A percentile compares a stretch with the other conserved stretches of the same genome.
Evolutionary conservation across 2,888 invertebrate genomes (phyloP).

Genomic region (Melitaea athalia): DNA sequence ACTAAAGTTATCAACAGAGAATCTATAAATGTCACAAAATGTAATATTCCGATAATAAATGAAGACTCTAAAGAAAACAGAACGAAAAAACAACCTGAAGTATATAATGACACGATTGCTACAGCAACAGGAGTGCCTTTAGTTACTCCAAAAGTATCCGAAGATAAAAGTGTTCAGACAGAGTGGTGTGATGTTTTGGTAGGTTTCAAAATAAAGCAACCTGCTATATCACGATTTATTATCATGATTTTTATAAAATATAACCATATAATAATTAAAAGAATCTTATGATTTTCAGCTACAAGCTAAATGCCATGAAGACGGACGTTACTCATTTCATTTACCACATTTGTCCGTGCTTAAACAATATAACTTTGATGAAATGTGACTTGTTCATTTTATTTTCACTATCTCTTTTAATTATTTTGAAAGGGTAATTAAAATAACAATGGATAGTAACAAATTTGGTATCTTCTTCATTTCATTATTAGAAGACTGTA

Average conservation of each 20-base stretch:
- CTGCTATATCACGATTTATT: background rate
- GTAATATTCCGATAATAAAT: constrained; percentile 22
- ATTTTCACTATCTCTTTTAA: background rate
- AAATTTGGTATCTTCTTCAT: background rate
- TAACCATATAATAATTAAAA: no score
- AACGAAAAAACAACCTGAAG: background rate
- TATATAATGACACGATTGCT: background rate
- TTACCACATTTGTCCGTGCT: constrained; percentile 59
- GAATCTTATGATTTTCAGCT: constrained; percentile 51
- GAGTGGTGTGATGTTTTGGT: constrained; percentile 62
- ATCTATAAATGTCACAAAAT: constrained; percentile 12
- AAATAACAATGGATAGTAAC: constrained; percentile 10
- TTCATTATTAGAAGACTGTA: constrained; percentile 29
- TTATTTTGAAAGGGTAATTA: constrained; percentile 10
- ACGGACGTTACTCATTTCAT: constrained; percentile 63
- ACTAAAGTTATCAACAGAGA: constrained; percentile 10
- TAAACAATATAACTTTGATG: constrained; percentile 47
- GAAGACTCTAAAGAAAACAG: constrained; percentile 14
- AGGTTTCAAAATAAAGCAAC: constrained; percentile 39
- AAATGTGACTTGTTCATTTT: background rate
- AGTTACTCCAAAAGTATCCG: background rate
- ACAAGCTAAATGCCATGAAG: constrained; percentile 56
- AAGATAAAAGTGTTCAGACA: constrained; percentile 56
- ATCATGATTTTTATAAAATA: no score
- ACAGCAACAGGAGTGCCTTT: background rate